A percentile compares a stretch with the other conserved stretches of the same genome.
phyloP scores from a whole-genome alignment of 2,113 vertebrate genomes.

The Sebastes schlegelii region DNA sequence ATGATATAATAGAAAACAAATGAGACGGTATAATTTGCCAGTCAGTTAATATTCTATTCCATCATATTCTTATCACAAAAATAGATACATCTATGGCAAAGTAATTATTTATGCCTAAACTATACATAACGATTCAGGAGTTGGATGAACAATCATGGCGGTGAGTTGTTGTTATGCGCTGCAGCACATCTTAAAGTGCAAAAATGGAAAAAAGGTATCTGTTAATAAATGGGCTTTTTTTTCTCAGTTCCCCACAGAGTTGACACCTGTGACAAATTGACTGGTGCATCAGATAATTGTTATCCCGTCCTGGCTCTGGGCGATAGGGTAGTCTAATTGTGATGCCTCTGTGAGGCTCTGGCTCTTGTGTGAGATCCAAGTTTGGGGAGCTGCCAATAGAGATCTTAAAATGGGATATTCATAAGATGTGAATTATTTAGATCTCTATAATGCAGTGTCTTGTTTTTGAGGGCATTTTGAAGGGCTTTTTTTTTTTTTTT shows the following conservation, averaged over 20 bases:
- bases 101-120: constrained; percentile 39
- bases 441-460: neutral
- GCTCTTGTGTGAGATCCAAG: constrained; percentile 36
- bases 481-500: neutral
- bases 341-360: constrained; percentile 33
- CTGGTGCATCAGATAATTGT: constrained; percentile 51
- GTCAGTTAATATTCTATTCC: constrained; percentile 33
- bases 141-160: constrained; percentile 72
- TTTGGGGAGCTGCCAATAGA: constrained; percentile 45
- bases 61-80: constrained; percentile 64
- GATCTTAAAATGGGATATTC: constrained; percentile 10
- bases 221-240: constrained; percentile 23
- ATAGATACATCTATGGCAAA: constrained; percentile 68
- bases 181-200: constrained; percentile 79
- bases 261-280: constrained; percentile 64
- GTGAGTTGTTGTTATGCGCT: constrained; percentile 70
- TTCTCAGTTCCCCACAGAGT: constrained; percentile 7
- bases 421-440: constrained; percentile 31
- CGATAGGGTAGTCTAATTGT: constrained; percentile 31
- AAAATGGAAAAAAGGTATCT: constrained; percentile 67
- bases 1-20: constrained; percentile 37
- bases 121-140: constrained; percentile 6
- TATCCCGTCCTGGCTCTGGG: constrained; percentile 31
- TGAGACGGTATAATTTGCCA: constrained; percentile 28
- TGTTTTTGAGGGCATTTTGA: neutral